Percentiles rank a stretch among this genome's conserved stretches.
These are phyloP conservation scores for Lacanobia oleracea DNA, from an alignment of 2,888 invertebrate species.

Conservation along the genomic window DNA sequence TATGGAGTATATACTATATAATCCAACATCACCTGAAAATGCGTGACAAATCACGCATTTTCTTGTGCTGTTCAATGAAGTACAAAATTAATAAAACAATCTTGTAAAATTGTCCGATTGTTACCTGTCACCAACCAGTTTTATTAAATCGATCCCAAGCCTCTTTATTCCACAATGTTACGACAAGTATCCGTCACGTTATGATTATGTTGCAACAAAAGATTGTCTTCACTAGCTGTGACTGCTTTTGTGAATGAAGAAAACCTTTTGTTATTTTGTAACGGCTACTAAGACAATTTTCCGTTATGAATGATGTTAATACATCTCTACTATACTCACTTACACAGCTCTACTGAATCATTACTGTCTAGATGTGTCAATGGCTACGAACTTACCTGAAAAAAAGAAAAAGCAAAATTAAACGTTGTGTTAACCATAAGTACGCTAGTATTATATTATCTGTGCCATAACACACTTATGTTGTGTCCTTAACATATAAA, in stretches of 20 bases:
- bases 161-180: not conserved
- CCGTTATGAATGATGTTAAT: constrained; percentile 17
- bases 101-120: not conserved
- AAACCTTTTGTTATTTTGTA: constrained; percentile 32
- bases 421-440: not conserved
- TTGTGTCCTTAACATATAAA: not conserved
- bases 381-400: constrained; percentile 75
- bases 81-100: not conserved
- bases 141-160: not conserved
- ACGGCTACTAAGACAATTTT: constrained; percentile 20
- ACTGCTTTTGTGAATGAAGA: constrained; percentile 32
- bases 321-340: constrained; percentile 26
- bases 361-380: not conserved
- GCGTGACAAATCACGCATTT: too few species aligned
- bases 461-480: too few species aligned
- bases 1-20: too few species aligned
- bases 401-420: not conserved
- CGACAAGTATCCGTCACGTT: constrained; percentile 26
- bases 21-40: too few species aligned
- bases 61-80: too few species aligned
- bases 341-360: constrained; percentile 20
- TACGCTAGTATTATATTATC: constrained; percentile 1
- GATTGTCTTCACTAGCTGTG: constrained; percentile 41
- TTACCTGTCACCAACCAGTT: not conserved
- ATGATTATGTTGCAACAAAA: constrained; percentile 32